Evolutionary conservation across 2,888 invertebrate species (phyloP).

Genomic region (Archaeoteleia sp.): DNA sequence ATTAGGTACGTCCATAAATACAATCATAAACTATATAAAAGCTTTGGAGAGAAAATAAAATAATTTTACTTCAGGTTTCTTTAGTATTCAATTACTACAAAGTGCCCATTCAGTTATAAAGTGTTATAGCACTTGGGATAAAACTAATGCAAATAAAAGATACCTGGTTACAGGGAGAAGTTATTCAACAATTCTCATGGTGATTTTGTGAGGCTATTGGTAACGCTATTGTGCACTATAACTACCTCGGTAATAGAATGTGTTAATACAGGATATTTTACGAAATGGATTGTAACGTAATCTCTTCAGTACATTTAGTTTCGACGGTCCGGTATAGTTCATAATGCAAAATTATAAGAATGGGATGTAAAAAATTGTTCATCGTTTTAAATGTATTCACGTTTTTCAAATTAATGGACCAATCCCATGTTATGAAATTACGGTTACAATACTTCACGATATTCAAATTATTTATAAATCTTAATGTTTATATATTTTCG

Average conservation of each 20-base stretch:
- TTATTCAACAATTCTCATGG: conserved; percentile 56
- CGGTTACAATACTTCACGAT: too few relatives aligned
- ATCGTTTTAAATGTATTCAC: too few relatives aligned
- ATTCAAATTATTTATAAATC: too few relatives aligned
- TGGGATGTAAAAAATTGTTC: too few relatives aligned
- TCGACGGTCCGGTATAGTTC: conserved; percentile 32
- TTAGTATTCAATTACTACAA: conserved; percentile 23
- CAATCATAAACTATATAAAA: background rate
- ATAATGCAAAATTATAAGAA: too few relatives aligned
- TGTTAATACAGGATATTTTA: conserved; percentile 68
- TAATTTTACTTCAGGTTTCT: conserved; percentile 9
- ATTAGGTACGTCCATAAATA: background rate
- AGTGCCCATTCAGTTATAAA: conserved; percentile 29
- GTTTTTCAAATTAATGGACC: too few relatives aligned
- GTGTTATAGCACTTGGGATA: conserved; percentile 20
- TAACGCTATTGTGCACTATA: conserved; percentile 61
- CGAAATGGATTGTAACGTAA: conserved; percentile 32
- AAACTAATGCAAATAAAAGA: conserved; percentile 40
- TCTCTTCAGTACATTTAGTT: conserved; percentile 26
- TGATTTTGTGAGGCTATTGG: conserved; percentile 65
- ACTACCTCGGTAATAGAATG: conserved; percentile 69
- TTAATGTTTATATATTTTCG: too few relatives aligned
- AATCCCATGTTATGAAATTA: too few relatives aligned
- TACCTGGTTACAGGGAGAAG: conserved; percentile 13
- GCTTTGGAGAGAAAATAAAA: background rate